Evolutionary conservation across 2,888 invertebrate species (phyloP), one percentile per base, ranked within the genome.

Genomic region (Galeopsomyia nigrocyanea): DNA sequence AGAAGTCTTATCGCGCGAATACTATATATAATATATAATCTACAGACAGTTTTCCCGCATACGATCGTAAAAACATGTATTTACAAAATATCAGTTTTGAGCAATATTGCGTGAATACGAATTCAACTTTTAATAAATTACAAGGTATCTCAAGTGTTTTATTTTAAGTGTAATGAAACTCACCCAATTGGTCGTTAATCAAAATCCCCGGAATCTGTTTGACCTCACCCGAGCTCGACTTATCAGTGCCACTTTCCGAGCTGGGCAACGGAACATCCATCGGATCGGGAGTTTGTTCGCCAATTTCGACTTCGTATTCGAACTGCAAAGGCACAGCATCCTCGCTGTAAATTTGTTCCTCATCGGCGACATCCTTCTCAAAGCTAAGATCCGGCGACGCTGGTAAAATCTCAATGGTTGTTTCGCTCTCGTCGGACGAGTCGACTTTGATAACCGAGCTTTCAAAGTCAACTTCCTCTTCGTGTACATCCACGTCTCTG

Each of bases 381-480:
- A 60, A 64, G 5, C 57, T 63, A 17, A 68, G 70, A 39, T 80
- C 79, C 6, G 84, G 83, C 3, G 85, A 83, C 3, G 81, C 85
- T n/a, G 84, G 82, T 22, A 85, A 60, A 21, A 86, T 80, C 71
- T 85, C 85, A 17, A 84, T 84, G 0, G 85, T 85, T 5, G 83
- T 83, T 75, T 84, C 83, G 76, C 84, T 86, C 55, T 85, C 86
- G 49, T 86, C 86, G 14, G 84, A 86, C 0, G 85, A 82, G 39
- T 86, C 85, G 3, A 85, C 76, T 69, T 84, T 83, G 53, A 85
- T 85, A 16, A 83, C 80, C 7, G 80, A 79, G 3, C 60, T 71
- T 21, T 78, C 77, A 7, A 70, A 74, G 47, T 76, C 74, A 21
- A 72, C 50, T 14, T 76, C 75, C n/a, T 72, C 74, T 14, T 73